Evolutionary conservation across 2,113 vertebrate species (phyloP), one percentile per base, ranked within the genome.

Genomic region (Bagarius yarrelli): DNA sequence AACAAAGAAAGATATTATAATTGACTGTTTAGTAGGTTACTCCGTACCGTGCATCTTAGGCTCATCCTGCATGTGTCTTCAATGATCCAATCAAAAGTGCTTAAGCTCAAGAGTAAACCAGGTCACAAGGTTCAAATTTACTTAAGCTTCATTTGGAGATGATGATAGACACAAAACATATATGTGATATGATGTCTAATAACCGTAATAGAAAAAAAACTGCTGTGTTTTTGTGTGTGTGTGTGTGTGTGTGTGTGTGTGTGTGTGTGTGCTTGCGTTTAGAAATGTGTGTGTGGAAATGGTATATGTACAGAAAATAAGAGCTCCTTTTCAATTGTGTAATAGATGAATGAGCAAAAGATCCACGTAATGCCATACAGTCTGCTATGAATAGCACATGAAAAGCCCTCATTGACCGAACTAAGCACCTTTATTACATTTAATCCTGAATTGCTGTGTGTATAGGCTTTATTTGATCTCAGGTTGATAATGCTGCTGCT

Each of bases 331-430:
- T 5, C 36, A 67, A 44, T 67, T 67, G 34, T 44, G 30, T 66
- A 19, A 66, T 23, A 40, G 34, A 66, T 44, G 64, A 67, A 67
- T 67, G 36, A 44, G 36, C 34, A 67, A 67, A 67, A 44, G 64
- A 34, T 44, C 21, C 21, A 44, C 21, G 44, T n/a, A 67, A 67
- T n/a, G 64, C 64, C 36, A 67, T 44, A n/a, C 64, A 44, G 64
- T 40, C 64, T 67, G 64, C 36, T 21, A 67, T 67, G 23, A 21
- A 67, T 44, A 67, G 21, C 21, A n/a, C 21, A 67, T 44, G 23
- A 67, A 67, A 44, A 67, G 36, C 12, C 64, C n/a, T 67, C 21
- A 40, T 5, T 67, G 36, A n/a, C 34, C 64, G 44, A 44, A 47
- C 40, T 47, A 5, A 47, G 40, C 13, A 69, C 40, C 23, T 69